Evolutionary conservation across 2,888 invertebrate species (phyloP).

Genomic region (Eupithecia subumbrata): DNA sequence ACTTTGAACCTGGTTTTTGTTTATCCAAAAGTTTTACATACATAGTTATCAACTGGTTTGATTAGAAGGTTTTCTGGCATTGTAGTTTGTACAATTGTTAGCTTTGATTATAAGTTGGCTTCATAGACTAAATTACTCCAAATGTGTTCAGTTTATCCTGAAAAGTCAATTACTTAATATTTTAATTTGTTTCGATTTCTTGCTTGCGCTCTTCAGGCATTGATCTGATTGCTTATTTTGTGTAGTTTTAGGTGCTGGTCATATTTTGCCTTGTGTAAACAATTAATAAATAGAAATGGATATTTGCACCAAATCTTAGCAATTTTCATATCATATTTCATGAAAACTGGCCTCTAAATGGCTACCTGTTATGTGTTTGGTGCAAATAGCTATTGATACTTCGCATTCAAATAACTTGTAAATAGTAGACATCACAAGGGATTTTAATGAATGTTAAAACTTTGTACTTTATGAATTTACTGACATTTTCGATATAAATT

Average conservation of each 20-base stretch:
- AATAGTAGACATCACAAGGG: conserved; percentile 74
- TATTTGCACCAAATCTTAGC: conserved; percentile 16
- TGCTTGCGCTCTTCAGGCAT: conserved; percentile 37
- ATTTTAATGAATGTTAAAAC: conserved; percentile 52
- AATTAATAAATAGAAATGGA: not conserved
- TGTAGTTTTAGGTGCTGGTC: conserved; percentile 56
- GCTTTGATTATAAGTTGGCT: not conserved
- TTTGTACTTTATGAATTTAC: conserved; percentile 67
- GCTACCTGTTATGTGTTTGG: not conserved
- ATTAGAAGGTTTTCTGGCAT: conserved; percentile 9
- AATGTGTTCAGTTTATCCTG: conserved; percentile 21
- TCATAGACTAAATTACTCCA: conserved; percentile 5
- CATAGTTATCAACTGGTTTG: conserved; percentile 25
- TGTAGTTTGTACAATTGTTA: conserved; percentile 6
- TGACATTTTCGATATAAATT: conserved; percentile 70
- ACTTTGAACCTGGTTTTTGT: not conserved
- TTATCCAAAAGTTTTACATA: not conserved
- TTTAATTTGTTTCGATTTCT: conserved; percentile 19
- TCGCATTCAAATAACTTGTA: conserved; percentile 61
- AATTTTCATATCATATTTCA: not conserved
- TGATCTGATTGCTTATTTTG: conserved; percentile 56
- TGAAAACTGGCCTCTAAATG: not conserved
- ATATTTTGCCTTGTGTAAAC: conserved; percentile 39
- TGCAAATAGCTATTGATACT: conserved; percentile 17
- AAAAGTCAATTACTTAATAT: conserved; percentile 37